Base-by-base conservation (phyloP, 2,113 vertebrate species). In the Hypomesus transpacificus region DNA sequence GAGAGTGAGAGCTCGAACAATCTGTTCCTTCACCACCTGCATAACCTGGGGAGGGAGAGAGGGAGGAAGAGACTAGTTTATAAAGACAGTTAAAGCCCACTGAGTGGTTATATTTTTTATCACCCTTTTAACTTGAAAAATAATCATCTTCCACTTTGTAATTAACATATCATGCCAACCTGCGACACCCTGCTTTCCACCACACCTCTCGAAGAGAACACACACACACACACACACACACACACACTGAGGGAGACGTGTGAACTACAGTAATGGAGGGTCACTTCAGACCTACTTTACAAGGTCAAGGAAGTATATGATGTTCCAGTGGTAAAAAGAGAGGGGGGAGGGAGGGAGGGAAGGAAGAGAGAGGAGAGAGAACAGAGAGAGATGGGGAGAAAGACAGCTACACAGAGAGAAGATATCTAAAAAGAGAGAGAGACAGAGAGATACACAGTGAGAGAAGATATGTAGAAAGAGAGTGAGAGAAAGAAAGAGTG, bases 11-110 rank as follows among this genome's bases (percentile, higher is more conserved):
- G 96, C 95, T 92, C 97, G 96, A 94, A 96, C 97, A 91, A 98
- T 96, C 93, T 99, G 97, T 91, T 99, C 97, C 88, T 94, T 95
- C 90, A 99, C 96, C 90, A 99, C 97, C 91, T 99, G 97, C 96
- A 98, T 98, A 79, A 99, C 97, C 97, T 99, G 87, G 69, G 14
- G 71, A 34, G 71, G 62, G 60, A 73, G 46, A 69, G 31, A 34
- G 31, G 7, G 31, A 8, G 31, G 1, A 5, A 34, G 31, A 34
- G 5, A 34, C 4, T 46, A 46, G 39, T 3, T 52, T 26, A 52
- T 22, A 52, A 53, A 21, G 14, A 24, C 26, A 67, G 20, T 52
- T 53, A 17, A 26, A 52, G 50, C 17, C n/a, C 13, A 65, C 20
- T 24, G 39, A 59, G 20, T 21, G 18, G 57, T 22, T 22, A 11